Base-by-base conservation (phyloP, 2,797 vertebrate species). In the Protonibea diacanthus region DNA sequence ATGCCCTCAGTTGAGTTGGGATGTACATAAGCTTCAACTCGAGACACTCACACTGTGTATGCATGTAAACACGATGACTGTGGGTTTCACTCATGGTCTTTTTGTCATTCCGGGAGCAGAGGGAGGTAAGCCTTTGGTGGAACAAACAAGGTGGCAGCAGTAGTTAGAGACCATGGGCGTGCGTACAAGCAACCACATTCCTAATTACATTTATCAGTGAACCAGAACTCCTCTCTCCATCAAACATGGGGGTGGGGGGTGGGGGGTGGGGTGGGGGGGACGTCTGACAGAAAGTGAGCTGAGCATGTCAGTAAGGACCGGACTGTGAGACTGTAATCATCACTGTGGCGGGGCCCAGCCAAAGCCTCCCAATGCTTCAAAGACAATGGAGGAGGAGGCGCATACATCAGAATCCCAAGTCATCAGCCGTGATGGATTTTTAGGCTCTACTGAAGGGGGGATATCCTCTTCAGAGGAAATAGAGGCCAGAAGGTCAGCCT, bases 291-390 rank as follows among this genome's bases (percentile, higher is more conserved):
- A 84, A 83, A 80, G 83, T 74, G 81, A 91, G 88, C 92, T 81
- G 85, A 78, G 78, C 90, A 93, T 91, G 87, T 89, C 89, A 84
- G 84, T 63, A 79, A 84, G 60, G 53, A 87, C 66, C 88, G 78
- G 87, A 87, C 86, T 81, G 88, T 74, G 84, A 88, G 85, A 82
- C 89, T 86, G 88, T 87, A 93, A 89, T 94, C 92, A 94, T 89
- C 89, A 84, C 84, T 86, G 89, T 84, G 91, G 92, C 84, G 74
- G 2, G 74, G 70, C 86, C 66, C 70, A 73, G 85, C 81, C 73
- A 66, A 84, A 85, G 70, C 84, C 85, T 84, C 85, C 86, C 68
- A 75, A 73, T 21, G 80, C 90, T 93, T 94, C 92, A 94, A 92
- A 95, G 91, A 94, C 92, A 92, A 88, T 88, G 76, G 79, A 73